Percentiles rank a stretch among this genome's conserved stretches.
phyloP scores from a whole-genome alignment of 2,797 vertebrate genomes.

The Lagorchestes hirsutus region DNA sequence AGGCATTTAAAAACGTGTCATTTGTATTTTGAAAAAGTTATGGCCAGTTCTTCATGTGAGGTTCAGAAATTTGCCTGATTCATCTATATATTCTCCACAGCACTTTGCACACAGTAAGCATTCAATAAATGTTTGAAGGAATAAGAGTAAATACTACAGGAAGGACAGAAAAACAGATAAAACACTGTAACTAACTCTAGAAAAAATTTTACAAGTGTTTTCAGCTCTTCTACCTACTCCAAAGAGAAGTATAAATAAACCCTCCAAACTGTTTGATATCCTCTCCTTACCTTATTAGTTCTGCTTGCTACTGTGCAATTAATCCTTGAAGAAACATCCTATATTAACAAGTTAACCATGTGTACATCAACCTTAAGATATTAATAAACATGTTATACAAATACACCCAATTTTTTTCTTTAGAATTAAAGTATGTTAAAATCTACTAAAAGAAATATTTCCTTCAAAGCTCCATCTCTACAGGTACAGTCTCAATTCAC shows the following conservation, averaged over 20 bases:
- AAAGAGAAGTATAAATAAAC: not conserved
- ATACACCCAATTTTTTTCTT: not conserved
- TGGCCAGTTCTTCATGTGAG: not conserved
- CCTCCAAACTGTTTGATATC: not conserved
- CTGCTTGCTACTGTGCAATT: not conserved
- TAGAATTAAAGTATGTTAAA: not conserved
- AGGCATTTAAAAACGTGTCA: not conserved
- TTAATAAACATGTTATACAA: not conserved
- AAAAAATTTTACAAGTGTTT: not conserved
- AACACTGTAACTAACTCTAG: not conserved
- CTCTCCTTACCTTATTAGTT: not conserved
- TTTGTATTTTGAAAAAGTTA: constrained; percentile 12
- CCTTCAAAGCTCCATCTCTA: not conserved
- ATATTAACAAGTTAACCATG: not conserved
- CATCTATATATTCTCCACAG: not conserved
- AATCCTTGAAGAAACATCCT: not conserved
- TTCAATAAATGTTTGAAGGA: constrained; percentile 1
- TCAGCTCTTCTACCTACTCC: not conserved
- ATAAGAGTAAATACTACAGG: not conserved
- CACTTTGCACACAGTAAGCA: not conserved
- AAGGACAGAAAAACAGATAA: not conserved
- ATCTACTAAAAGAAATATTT: not conserved
- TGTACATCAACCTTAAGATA: not conserved
- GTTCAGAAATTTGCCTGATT: constrained; percentile 2
- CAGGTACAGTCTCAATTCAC: not conserved